phyloP scores from a whole-genome alignment of 37 sponge, comb jelly and placozoan species.

The Mnemiopsis leidyi region DNA sequence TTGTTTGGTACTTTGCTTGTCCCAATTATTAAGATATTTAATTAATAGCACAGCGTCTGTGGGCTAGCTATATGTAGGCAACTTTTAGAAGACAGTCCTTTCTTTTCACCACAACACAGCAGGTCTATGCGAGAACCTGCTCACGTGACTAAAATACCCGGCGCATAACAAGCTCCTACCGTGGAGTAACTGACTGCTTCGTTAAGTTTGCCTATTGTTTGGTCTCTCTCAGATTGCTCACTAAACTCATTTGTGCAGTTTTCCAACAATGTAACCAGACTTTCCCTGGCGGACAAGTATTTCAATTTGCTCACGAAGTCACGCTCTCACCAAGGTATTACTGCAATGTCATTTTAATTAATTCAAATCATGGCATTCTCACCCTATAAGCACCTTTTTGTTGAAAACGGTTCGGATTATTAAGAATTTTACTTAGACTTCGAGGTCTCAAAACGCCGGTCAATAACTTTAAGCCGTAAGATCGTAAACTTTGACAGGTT shows the following conservation, averaged over 20 bases:
- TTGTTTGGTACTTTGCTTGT: conserved; percentile 36
- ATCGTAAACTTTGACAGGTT: too few relatives aligned
- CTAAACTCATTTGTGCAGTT: not conserved
- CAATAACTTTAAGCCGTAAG: too few relatives aligned
- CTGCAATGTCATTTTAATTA: not conserved
- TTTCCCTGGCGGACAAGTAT: not conserved
- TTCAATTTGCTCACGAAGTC: not conserved
- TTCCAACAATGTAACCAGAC: not conserved
- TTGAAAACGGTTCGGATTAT: too few relatives aligned
- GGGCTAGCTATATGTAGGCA: not conserved
- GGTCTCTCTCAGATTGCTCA: not conserved
- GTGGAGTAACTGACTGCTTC: not conserved
- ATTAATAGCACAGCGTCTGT: conserved; percentile 1
- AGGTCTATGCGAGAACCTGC: not conserved
- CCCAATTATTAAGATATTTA: conserved; percentile 34
- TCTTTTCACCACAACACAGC: not conserved
- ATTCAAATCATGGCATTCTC: too few relatives aligned
- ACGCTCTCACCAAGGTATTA: too few relatives aligned
- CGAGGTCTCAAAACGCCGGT: too few relatives aligned
- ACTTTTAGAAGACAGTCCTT: not conserved
- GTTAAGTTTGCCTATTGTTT: not conserved
- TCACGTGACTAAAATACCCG: not conserved
- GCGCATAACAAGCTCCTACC: not conserved
- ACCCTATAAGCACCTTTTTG: too few relatives aligned
- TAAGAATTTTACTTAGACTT: too few relatives aligned